Base-by-base conservation (phyloP, 2,888 invertebrate genomes). In the Zelleria hepariella region DNA sequence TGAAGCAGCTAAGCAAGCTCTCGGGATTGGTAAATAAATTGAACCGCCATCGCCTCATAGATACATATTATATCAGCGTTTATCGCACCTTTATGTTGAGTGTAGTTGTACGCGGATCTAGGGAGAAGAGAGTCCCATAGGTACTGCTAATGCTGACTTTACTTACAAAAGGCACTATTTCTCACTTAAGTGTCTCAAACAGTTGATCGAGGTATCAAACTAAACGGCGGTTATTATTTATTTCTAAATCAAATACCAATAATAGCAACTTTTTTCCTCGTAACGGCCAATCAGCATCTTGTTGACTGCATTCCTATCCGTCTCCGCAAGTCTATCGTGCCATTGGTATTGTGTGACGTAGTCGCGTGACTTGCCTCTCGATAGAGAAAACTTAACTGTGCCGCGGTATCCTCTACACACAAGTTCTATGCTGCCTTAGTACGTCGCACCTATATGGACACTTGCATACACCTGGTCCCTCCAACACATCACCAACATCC, bases 381-480 rank as follows among this genome's bases (percentile, higher is more conserved):
- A 20, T 18, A 8, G 24, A 24, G 26, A n/a, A 26, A 24, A 54
- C 18, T 24, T 54, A 54, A 24, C 20, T 24, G 54, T 26, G n/a
- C 26, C 18, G 18, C 26, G 25, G 15, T 21, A 42, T 32, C 20
- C 32, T 42, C 6, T 57, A 47, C n/a, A 42, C 15, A 18, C 54
- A 25, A n/a, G n/a, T 1, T 25, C 49, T 51, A 23, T 53, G 52
- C 24, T 6, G 15, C 18, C 52, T 20, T 53, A 20, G 47, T 60
- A 57, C 20, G 15, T 42, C 32, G 15, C 32, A 47, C 23, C 57
- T 60, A 42, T 60, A 47, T 10, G 52, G 48, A 25, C 42, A 21
- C 21, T 42, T 24, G 49, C 49, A 27, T 52, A 51, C 57, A 52
- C 59, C 32, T 57, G 53, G 48, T 51, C n/a, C 24, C 15, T 20